A percentile compares a stretch with the other conserved stretches of the same genome.
Evolutionary conservation across 1,140 invertebrate genomes (phyloP).

Genomic region (Atopsyche davidsoni): DNA sequence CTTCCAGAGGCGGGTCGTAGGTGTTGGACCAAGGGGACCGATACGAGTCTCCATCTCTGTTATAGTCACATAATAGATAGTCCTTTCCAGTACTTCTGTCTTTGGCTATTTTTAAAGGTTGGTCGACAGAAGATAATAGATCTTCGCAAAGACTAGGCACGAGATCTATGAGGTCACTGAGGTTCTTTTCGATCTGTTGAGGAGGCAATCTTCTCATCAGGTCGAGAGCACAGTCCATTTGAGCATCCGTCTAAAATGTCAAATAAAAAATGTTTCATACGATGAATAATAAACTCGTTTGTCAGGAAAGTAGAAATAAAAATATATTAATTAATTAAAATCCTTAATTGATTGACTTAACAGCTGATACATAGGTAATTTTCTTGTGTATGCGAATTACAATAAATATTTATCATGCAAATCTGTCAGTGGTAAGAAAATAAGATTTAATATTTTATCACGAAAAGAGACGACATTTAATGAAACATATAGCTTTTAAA

Average conservation of each 20-base stretch:
- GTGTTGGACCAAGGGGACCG: conserved; percentile 99
- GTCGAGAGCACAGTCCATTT: conserved; percentile 98
- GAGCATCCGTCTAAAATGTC: conserved; percentile 81
- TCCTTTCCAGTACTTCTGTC: conserved; percentile 94
- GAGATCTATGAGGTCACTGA: conserved; percentile 95
- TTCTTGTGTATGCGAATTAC: background rate
- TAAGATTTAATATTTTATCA: background rate
- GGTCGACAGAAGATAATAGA: conserved; percentile 94
- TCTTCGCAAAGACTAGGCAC: conserved; percentile 95
- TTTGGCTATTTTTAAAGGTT: conserved; percentile 95
- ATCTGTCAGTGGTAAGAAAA: background rate
- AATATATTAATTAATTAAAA: background rate
- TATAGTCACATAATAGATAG: conserved; percentile 98
- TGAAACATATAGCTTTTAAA: background rate
- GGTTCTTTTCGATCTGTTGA: conserved; percentile 98
- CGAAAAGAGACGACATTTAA: too few relatives aligned
- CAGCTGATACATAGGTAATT: too few relatives aligned
- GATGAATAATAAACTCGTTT: conserved; percentile 7
- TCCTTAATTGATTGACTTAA: background rate
- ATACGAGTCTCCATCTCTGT: conserved; percentile 98
- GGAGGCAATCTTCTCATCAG: conserved; percentile 97
- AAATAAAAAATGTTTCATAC: background rate
- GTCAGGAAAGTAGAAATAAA: background rate
- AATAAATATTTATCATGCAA: conserved; percentile 6
- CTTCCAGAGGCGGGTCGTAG: conserved; percentile 95